Conservation (phyloP, 2,113 vertebrate genomes). For the Chauna torquata region DNA sequence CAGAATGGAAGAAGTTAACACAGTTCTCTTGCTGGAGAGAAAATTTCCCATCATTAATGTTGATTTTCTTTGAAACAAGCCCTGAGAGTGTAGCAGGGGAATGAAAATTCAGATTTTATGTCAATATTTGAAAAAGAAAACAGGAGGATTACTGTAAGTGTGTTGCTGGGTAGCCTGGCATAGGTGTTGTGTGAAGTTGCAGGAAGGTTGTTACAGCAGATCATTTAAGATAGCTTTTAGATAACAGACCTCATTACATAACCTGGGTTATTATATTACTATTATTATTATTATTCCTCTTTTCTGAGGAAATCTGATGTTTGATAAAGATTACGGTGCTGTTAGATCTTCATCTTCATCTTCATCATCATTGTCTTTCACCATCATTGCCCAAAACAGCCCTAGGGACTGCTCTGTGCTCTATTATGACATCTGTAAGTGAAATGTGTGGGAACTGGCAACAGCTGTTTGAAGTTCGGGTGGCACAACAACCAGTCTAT, state of each 20-base stretch:
- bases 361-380: not conserved
- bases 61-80: not conserved
- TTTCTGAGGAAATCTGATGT: slow-evolving; percentile 2
- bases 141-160: not conserved
- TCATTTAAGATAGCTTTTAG: not conserved
- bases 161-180: fast-evolving
- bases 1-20: not conserved
- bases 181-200: not conserved
- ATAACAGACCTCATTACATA: not conserved
- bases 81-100: not conserved
- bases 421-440: not conserved
- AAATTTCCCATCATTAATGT: not conserved
- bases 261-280: too few species aligned
- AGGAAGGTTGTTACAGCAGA: not conserved
- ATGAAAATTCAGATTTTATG: not conserved
- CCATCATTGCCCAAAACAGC: not conserved
- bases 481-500: not conserved
- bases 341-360: not conserved
- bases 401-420: not conserved
- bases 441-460: not conserved
- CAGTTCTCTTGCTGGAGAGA: not conserved
- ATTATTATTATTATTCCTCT: too few species aligned
- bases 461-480: not conserved
- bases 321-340: not conserved
- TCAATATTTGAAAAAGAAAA: not conserved